These are phyloP conservation scores for Hydrotaea cyrtoneurina DNA, from an alignment of 2,888 invertebrate species.

Conservation along the genomic window DNA sequence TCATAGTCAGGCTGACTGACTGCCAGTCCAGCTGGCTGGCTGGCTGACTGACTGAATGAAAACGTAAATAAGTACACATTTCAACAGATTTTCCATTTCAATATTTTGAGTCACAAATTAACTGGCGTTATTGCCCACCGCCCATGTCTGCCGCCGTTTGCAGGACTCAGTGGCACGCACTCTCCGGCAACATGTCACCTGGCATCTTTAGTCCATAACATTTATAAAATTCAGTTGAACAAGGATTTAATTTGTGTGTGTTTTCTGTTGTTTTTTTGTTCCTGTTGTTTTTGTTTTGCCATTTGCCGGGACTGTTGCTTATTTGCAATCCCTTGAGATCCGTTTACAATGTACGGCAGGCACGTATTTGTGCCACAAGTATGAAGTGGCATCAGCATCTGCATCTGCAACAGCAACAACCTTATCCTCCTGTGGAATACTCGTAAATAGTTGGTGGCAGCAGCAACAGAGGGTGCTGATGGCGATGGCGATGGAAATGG, in stretches of 20 bases:
- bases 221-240: constrained; percentile 59
- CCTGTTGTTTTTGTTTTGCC: constrained; percentile 43
- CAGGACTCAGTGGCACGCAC: constrained; percentile 21
- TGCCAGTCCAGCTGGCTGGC: background rate
- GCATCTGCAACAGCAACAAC: constrained; percentile 4
- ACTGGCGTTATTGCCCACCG: constrained; percentile 9
- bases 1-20: background rate
- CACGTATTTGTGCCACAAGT: constrained; percentile 59
- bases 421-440: background rate
- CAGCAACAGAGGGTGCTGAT: background rate
- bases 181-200: constrained; percentile 16
- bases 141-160: background rate
- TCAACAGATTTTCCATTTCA: constrained; percentile 38
- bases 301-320: no score
- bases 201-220: constrained; percentile 40
- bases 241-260: constrained; percentile 47
- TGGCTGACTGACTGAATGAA: background rate
- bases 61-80: constrained; percentile 27
- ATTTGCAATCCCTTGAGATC: constrained; percentile 53
- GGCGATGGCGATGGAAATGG: background rate
- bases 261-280: constrained; percentile 24
- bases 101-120: constrained; percentile 43
- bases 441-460: background rate
- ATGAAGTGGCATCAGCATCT: constrained; percentile 23
- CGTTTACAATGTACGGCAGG: constrained; percentile 49